A percentile compares a stretch with the other conserved stretches of the same genome.
These are phyloP conservation scores for Adelges cooleyi DNA, from an alignment of 1,140 invertebrate species.

Conservation along the genomic window DNA sequence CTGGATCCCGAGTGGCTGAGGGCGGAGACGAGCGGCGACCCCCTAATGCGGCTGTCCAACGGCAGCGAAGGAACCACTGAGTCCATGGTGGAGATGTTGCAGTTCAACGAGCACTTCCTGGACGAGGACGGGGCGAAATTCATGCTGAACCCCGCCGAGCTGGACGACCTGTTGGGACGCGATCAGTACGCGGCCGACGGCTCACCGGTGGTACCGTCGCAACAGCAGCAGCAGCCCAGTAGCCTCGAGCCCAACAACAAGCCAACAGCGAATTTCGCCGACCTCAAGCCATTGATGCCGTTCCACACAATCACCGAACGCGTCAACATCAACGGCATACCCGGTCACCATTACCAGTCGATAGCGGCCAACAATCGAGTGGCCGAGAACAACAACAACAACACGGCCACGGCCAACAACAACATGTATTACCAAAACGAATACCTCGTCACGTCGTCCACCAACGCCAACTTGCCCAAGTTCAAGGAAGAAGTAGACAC, in stretches of 20 bases:
- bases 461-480: slow-evolving; percentile 27
- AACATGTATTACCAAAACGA: slow-evolving; percentile 38
- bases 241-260: slow-evolving; percentile 34
- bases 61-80: slow-evolving; percentile 15
- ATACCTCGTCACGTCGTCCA: slow-evolving; percentile 37
- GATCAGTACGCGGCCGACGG: slow-evolving; percentile 21
- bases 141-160: slow-evolving; percentile 21
- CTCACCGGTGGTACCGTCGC: not conserved
- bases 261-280: slow-evolving; percentile 45
- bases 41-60: slow-evolving; percentile 24
- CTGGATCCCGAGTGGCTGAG: slow-evolving; percentile 27
- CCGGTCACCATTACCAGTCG: slow-evolving; percentile 73
- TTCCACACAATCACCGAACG: slow-evolving; percentile 75
- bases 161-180: slow-evolving; percentile 17
- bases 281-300: slow-evolving; percentile 73
- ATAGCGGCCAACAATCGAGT: slow-evolving; percentile 48
- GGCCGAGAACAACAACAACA: slow-evolving; percentile 48
- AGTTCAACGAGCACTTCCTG: slow-evolving; percentile 25
- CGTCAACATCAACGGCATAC: slow-evolving; percentile 68
- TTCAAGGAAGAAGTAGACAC: slow-evolving; percentile 16
- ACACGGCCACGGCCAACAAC: slow-evolving; percentile 40
- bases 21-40: slow-evolving; percentile 23
- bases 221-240: slow-evolving; percentile 26
- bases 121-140: slow-evolving; percentile 22
- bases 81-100: slow-evolving; percentile 17